Evolutionary conservation across 2,888 invertebrate species (phyloP), one percentile per base, ranked within the genome.

Genomic region (Cheiracanthium punctorium): DNA sequence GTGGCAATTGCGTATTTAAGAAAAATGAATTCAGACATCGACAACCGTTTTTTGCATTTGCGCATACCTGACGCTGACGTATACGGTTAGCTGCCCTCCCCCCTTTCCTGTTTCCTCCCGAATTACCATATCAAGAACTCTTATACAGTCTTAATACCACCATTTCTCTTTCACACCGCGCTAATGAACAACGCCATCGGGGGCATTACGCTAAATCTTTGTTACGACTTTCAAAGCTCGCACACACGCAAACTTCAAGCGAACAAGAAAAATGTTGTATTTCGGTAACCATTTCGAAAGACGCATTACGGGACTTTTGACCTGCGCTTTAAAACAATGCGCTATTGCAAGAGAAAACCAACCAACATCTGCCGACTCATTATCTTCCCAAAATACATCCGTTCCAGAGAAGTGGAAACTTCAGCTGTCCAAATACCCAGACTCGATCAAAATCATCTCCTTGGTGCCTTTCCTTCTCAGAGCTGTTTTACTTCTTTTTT

Each of bases 281-380:
- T 64, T 12, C 20, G 30, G 28, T 70, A 33, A 41, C 52, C 37
- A 48, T 77, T 74, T 74, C 58, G 52, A 70, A 73, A 72, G 72
- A 85, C 20, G 33, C 69, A 85, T 85, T 85, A 80, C 79, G 58
- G 72, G 64, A 72, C 70, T 72, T 77, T 76, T 72, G 41, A 70
- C 67, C 65, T 33, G 17, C 74, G 69, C n/a, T 71, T 85, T 85
- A 80, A 85, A 74, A 85, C 84, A 85, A 85, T 85, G 74, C 72
- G 41, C 43, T 71, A 75, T 76, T 30, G 65, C 30, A 32, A 28
- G 48, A 43, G n/a, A n/a, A n/a, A n/a, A n/a, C n/a, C n/a, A n/a
- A 65, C 30, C 14, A 84, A 79, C 84, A 85, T 85, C 84, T 85
- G 84, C 84, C 73, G 74, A 79, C 84, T 85, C 84, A 85, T 85